phyloP scores from a whole-genome alignment of 2,888 invertebrate species.

The Steromphala cineraria region DNA sequence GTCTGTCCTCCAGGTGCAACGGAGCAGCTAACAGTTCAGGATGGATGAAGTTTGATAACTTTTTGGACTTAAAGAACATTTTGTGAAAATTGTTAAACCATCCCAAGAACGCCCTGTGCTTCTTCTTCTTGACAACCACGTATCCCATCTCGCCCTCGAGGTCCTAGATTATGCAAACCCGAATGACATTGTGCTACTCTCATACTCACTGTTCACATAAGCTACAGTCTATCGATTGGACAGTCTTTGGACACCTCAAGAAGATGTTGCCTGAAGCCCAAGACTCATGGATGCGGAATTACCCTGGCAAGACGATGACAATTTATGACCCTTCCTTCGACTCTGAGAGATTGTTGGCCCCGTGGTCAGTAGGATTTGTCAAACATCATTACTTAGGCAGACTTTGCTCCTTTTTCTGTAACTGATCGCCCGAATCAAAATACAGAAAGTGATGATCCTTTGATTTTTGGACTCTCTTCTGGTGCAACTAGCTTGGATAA shows the following conservation, averaged over 20 bases:
- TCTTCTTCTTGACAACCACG: constrained; percentile 34
- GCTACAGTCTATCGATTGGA: constrained; percentile 28
- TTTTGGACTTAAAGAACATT: constrained; percentile 28
- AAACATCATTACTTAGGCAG: no score
- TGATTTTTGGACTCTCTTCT: background rate
- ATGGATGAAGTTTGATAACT: no score
- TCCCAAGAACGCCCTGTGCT: constrained; percentile 24
- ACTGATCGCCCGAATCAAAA: background rate
- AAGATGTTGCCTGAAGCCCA: background rate
- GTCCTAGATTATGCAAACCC: constrained; percentile 24
- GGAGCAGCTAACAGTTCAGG: no score
- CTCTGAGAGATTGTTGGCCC: background rate
- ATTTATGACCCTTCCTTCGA: constrained; percentile 22
- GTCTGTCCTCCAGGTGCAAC: no score
- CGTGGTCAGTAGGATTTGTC: constrained; percentile 9
- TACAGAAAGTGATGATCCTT: background rate
- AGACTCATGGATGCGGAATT: constrained; percentile 28
- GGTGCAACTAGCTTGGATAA: background rate
- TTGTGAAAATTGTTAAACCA: constrained; percentile 18
- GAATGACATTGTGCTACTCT: constrained; percentile 33
- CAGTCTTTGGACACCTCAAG: constrained; percentile 35
- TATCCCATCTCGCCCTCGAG: constrained; percentile 31
- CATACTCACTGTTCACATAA: constrained; percentile 36
- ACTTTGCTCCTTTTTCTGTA: background rate
- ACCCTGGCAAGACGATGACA: constrained; percentile 25